These are phyloP conservation scores for Dorcus parallelipipedus DNA, from an alignment of 2,888 invertebrate genomes.

Conservation along the genomic window DNA sequence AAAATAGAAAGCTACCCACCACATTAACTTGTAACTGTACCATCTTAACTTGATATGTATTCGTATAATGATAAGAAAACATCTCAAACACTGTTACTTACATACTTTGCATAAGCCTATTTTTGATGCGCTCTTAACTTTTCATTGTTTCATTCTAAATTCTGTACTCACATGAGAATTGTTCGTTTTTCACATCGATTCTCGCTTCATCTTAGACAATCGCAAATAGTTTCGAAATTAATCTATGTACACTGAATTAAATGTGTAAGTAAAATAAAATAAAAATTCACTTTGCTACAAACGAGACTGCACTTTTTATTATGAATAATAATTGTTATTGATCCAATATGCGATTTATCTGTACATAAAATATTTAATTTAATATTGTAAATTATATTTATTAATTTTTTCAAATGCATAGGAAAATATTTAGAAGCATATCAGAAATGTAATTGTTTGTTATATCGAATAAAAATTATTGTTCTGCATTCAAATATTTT, in stretches of 20 bases:
- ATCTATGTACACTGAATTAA: neutral
- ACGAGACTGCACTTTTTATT: constrained; percentile 15
- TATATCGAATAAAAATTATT: constrained; percentile 42
- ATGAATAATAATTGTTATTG: neutral
- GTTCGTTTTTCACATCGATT: neutral
- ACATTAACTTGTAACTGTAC: neutral
- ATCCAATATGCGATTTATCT: neutral
- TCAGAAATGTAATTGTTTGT: constrained; percentile 44
- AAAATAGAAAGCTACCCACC: neutral
- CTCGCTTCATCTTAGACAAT: neutral
- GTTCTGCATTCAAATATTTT: constrained; percentile 30
- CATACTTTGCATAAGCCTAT: neutral
- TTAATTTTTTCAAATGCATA: constrained; percentile 26
- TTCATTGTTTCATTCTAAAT: neutral
- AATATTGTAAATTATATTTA: constrained; percentile 16
- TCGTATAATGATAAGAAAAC: too few species aligned
- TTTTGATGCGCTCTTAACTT: neutral
- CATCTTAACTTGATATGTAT: neutral
- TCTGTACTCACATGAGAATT: neutral
- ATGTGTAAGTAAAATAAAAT: neutral
- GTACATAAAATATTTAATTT: constrained; percentile 10
- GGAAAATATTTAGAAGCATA: constrained; percentile 33
- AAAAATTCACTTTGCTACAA: constrained; percentile 3
- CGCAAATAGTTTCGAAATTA: neutral
- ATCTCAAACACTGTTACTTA: neutral